Base-by-base conservation (phyloP, 2,888 invertebrate species). In the Biston stratarius region DNA sequence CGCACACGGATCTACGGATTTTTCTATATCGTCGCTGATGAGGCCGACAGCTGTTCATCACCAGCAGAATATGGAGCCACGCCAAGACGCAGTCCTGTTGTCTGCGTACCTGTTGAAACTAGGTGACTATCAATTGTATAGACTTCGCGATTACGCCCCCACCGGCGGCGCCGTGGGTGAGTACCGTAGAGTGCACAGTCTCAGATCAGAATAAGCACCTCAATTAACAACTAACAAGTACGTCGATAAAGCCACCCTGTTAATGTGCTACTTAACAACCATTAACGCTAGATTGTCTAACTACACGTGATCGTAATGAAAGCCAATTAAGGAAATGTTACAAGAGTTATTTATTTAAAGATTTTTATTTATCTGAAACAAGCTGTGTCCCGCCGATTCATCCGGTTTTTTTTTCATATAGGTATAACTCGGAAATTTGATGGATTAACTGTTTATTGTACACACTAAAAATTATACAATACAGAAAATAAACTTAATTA, bases 101-200 rank as follows among this genome's bases (percentile, higher is more conserved):
- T 94, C 94, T 65, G 91, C 94, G 75, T 94, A 94, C 90, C 92
- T 94, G 87, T 89, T 91, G 85, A 94, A 94, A 93, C 85, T 94
- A 94, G 94, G 94, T 94, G 94, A 92, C 83, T 92, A 92, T 92
- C 85, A 88, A 82, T 88, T 92, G 87, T 89, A 92, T 92, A 86
- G 89, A 88, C 91, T 92, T 89, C 90, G 89, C 84, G 88, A 91
- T 87, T 84, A 85, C 86, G 84, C 83, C 86, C 82, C 85, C 83
- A 80, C 74, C 83, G 80, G 81, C 83, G 91, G 90, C 87, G 83
- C 85, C 83, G 80, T 82, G 83, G 91, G 93, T 94, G 89, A 94
- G 93, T 94, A 92, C 86, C 87, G 90, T 84, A 67, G 86, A 86
- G 84, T 84, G 76, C 82, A 78, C 83, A 76, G 71, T 75, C 74